Evolutionary conservation across 2,888 invertebrate species (phyloP).

Genomic region (Tetragnatha montana): DNA sequence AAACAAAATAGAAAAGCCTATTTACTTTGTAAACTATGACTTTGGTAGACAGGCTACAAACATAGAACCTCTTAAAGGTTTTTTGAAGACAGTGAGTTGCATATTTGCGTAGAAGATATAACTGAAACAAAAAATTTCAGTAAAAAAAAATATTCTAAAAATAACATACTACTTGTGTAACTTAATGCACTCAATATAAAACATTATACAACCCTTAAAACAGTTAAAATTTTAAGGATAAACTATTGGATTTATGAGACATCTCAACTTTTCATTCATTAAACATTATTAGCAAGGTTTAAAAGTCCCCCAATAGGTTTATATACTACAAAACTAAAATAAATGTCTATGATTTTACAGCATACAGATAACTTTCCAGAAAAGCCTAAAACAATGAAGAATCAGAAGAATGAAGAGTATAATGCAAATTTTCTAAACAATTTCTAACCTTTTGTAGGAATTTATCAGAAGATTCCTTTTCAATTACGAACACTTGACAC

Average conservation of each 20-base stretch:
- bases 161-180: neutral
- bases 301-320: no score
- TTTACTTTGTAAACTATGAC: slow-evolving; percentile 93
- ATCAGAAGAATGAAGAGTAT: neutral
- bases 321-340: no score
- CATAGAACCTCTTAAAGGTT: slow-evolving; percentile 88
- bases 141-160: slow-evolving; percentile 1
- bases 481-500: slow-evolving; percentile 84
- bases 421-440: neutral
- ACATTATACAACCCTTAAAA: no score
- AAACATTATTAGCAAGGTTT: no score
- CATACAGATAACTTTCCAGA: no score
- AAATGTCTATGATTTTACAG: no score
- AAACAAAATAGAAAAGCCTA: neutral
- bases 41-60: slow-evolving; percentile 93
- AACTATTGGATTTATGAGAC: no score
- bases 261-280: no score
- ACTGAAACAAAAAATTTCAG: slow-evolving; percentile 78
- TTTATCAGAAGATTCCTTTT: slow-evolving; percentile 78
- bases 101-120: slow-evolving; percentile 94
- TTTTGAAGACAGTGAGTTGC: slow-evolving; percentile 92
- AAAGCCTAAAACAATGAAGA: no score
- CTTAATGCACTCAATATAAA: no score
- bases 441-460: slow-evolving; percentile 82
- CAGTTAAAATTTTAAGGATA: no score